Base-by-base conservation (phyloP, 2,797 vertebrate species). In the Harpagifer antarcticus region DNA sequence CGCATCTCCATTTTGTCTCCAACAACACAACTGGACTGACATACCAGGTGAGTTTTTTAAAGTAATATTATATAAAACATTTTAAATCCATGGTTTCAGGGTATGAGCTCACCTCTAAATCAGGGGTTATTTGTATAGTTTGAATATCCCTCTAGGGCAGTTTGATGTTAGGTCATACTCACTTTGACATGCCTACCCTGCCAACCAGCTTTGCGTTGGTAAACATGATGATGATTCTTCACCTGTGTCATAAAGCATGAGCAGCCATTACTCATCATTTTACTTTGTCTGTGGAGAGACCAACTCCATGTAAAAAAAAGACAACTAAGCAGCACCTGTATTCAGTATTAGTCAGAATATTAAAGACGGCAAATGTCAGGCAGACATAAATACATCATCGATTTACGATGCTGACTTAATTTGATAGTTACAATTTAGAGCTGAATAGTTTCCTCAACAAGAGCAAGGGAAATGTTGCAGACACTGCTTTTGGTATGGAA, bases 1-100 rank as follows among this genome's bases (percentile, higher is more conserved):
- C 96, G 58, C 94, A 98, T 90, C 96, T 99, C 78, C 97, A 99
- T 91, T 99, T 99, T 86, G 96, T 99, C 81, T 98, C 98, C 10
- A 89, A 94, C 54, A 96, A 96, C 76, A 93, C 96, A 7, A 95
- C 94, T 0, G 96, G 97, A 72, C 89, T 98, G 83, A 97, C 96
- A 31, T 98, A 97, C 87, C 97, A 99, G 96, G 98, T 99, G 88
- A 85, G 89, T 54, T 59, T 64, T 44, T 48, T 40, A 11, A 43
- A 48, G 16, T 2, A 40, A 23, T 19, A 20, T 44, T 14, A 58
- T 20, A 11, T 33, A 27, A 60, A 19, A 42, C 12, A 5, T 23
- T 71, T 63, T 37, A 3, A 43, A 72, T 33, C 2, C 0, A 10
- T 2, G 9, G 6, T 17, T 64, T 14, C 3, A 48, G n/a, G 13